Evolutionary conservation across 1,140 invertebrate genomes (phyloP), one percentile per base, ranked within the genome.

Genomic region (Drosophila arizonae): DNA sequence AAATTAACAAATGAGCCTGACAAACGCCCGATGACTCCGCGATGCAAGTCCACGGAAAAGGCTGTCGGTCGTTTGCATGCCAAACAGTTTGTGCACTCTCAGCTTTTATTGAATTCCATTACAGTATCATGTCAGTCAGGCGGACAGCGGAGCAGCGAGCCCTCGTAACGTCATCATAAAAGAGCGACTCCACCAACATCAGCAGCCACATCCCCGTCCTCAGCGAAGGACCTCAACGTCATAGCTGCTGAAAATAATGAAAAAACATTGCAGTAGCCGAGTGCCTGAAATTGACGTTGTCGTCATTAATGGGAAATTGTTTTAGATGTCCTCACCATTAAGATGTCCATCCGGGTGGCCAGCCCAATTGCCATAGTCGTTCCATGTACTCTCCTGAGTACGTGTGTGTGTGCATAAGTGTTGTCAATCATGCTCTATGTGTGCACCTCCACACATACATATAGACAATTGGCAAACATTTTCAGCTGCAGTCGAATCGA

Each of bases 71-170:
- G 55, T 58, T 72, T 78, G 69, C 75, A 77, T 87, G 78, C 86
- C 82, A 81, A 86, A 79, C 82, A 56, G 64, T 77, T 81, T 87
- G 79, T 82, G 84, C 82, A 86, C 82, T 87, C 79, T 86, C 84
- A 82, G 82, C 82, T 86, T 87, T 86, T 86, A 86, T 86, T 86
- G 82, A 87, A 86, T 87, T 86, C 84, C 82, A 87, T 82, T 86
- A 87, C 82, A 82, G 82, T 81, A 77, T 85, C 77, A 85, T 85
- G 82, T 79, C 77, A 65, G 54, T 69, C 77, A 68, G 62, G 64
- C 69, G 41, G 60, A 52, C 33, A 39, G 36, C 36, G 3, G 36
- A 39, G 36, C 36, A 58, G 52, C 50, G 60, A 39, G 13, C 28
- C 51, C 52, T 62, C 46, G 61, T 75, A 78, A 86, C 79, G 81